Evolutionary conservation across 2,888 invertebrate genomes (phyloP), one percentile per base, ranked within the genome.

Genomic region (Frankliniella fusca): DNA sequence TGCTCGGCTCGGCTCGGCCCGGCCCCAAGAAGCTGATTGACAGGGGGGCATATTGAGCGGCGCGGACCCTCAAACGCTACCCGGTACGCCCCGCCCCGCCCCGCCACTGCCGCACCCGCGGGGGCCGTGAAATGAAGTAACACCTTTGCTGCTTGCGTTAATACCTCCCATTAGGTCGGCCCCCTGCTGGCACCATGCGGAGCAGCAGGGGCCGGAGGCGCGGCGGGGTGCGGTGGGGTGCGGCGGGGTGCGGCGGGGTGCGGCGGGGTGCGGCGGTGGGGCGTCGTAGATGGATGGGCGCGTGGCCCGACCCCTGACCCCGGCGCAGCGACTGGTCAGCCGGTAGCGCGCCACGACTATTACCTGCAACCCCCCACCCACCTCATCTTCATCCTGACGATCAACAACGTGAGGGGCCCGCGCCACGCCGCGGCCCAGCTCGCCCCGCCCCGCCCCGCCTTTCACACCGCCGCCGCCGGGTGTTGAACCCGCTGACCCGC

Each of bases 401-500:
- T 38, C 38, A 38, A 38, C 38, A 38, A 38, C 38, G 5, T 5
- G 38, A 38, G 38, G 38, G 38, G 3, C 38, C 38, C 38, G 38
- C 38, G 3, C 38, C 38, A 5, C 38, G n/a, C 38, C 38, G 38
- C 38, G 3, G 38, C 38, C 38, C 38, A 2, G 38, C 38, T 5
- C 38, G 38, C 54, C 18, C 18, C 54, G 54, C 54, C 54, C 70
- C n/a, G 70, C n/a, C 70, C n/a, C 23, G 70, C 70, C 70, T n/a
- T 23, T 23, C 11, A 0, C n/a, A 11, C 70, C 23, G 70, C 70
- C 27, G 23, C 70, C 70, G 70, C 70, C 70, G 70, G 70, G 70
- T 12, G 11, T 76, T 76, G 70, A 76, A 76, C 70, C 70, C 70
- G 61, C 38, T 76, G 70, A 76, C 70, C 70, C 70, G n/a, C 70